A percentile compares a stretch with the other conserved stretches of the same genome.
Conservation (phyloP, 2,797 vertebrate species). For the Hydrocynus forskahlii region DNA sequence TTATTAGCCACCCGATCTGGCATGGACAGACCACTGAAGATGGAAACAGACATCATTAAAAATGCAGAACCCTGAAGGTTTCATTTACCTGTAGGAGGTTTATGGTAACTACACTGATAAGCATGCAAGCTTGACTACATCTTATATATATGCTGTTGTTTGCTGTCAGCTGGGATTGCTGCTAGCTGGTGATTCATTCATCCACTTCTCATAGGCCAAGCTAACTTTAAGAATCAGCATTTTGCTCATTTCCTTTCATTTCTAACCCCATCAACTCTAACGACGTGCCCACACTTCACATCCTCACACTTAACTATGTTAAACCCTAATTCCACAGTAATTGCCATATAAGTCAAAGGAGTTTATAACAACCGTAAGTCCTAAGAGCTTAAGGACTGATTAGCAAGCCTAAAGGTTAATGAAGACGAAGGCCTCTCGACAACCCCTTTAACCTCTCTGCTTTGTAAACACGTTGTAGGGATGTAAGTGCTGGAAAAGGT, state of each 20-base stretch:
- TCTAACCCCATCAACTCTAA: background rate
- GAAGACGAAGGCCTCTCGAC: background rate
- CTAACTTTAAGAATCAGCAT: background rate
- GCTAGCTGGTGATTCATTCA: background rate
- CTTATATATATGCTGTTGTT: background rate
- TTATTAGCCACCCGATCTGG: constrained; percentile 64
- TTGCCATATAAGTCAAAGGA: background rate
- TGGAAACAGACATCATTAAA: constrained; percentile 68
- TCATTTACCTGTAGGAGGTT: constrained; percentile 50
- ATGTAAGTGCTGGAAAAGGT: constrained; percentile 13
- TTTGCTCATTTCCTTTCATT: background rate
- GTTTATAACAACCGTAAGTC: background rate
- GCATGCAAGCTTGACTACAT: constrained; percentile 8
- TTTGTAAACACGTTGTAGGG: constrained; percentile 33
- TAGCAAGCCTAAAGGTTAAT: background rate
- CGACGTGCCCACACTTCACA: background rate
- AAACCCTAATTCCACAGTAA: background rate
- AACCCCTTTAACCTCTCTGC: constrained; percentile 15
- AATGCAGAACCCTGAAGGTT: constrained; percentile 69
- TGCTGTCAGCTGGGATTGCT: background rate
- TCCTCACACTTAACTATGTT: background rate
- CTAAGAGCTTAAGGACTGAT: background rate
- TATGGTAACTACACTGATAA: constrained; percentile 14
- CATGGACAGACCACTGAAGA: constrained; percentile 54
- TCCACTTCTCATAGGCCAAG: no score